Evolutionary conservation across 2,888 invertebrate species (phyloP).

Genomic region (Sarcophaga carnaria): DNA sequence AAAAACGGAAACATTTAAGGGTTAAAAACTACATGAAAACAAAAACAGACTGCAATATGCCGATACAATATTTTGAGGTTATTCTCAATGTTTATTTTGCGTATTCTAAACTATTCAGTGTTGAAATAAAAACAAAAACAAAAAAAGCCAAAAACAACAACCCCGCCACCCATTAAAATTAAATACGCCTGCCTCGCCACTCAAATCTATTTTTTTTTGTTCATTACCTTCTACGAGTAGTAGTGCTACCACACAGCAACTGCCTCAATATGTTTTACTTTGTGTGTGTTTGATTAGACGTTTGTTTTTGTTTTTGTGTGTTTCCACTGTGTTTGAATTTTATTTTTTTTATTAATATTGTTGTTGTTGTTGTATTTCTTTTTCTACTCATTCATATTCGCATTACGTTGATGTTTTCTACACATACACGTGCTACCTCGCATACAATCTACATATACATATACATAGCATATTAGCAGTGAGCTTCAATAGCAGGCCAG

Average conservation of each 20-base stretch:
- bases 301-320: conserved; percentile 15
- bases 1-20: conserved; percentile 25
- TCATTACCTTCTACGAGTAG: conserved; percentile 60
- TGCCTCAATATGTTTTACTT: conserved; percentile 52
- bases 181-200: neutral
- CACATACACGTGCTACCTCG: conserved; percentile 11
- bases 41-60: conserved; percentile 34
- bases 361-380: conserved; percentile 9
- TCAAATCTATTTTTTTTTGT: neutral
- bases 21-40: conserved; percentile 33
- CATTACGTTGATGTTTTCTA: conserved; percentile 44
- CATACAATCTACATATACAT: conserved; percentile 34
- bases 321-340: neutral
- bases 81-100: conserved; percentile 58
- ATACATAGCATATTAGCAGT: conserved; percentile 58
- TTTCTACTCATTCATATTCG: conserved; percentile 53
- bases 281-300: conserved; percentile 18
- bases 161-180: neutral
- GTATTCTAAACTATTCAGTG: conserved; percentile 36
- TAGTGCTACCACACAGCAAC: neutral
- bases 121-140: conserved; percentile 17
- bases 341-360: conserved; percentile 10
- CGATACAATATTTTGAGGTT: conserved; percentile 60
- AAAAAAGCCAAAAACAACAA: conserved; percentile 22
- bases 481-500: conserved; percentile 81